Base-by-base conservation (phyloP, 2,888 invertebrate species). In the Nesidiocoris tenuis region DNA sequence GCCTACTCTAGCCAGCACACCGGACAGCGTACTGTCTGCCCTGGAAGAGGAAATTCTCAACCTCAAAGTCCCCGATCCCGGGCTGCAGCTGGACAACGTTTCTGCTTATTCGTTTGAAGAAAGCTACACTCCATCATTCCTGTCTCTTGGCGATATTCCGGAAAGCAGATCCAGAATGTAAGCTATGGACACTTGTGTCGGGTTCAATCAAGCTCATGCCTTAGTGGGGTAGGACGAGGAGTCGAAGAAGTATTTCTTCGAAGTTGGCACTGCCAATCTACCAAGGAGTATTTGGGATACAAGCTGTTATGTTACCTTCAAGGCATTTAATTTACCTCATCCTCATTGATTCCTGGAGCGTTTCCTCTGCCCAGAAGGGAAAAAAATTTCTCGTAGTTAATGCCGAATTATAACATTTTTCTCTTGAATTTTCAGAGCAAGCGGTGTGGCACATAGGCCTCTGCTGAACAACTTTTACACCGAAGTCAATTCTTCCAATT, bases 391-490 rank as follows among this genome's bases (percentile, higher is more conserved):
- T n/a, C n/a, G n/a, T n/a, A n/a, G n/a, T n/a, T n/a, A n/a, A n/a
- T n/a, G n/a, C n/a, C n/a, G n/a, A n/a, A n/a, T n/a, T n/a, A n/a
- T n/a, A n/a, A n/a, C n/a, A n/a, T n/a, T n/a, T n/a, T n/a, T n/a
- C n/a, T n/a, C n/a, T n/a, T n/a, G n/a, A n/a, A n/a, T n/a, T 67
- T 76, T 57, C 22, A 78, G 78, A 25, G 61, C 74, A 1, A 78
- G 78, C 24, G 78, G 78, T 5, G 57, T 75, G 2, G 72, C 77
- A 19, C 54, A 57, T 22, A 76, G 76, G 54, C 77, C 77, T 55
- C 39, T 77, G 7, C 59, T 77, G 63, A 77, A 77, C 71, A 77
- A 76, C 56, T 76, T 77, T 61, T 77, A 76, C 23, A 24, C 23
- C 19, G 72, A 72, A 39, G 59, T 59, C 19, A 25, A 64, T 55